phyloP scores from a whole-genome alignment of 2,797 vertebrate species.

The Paguma larvata region DNA sequence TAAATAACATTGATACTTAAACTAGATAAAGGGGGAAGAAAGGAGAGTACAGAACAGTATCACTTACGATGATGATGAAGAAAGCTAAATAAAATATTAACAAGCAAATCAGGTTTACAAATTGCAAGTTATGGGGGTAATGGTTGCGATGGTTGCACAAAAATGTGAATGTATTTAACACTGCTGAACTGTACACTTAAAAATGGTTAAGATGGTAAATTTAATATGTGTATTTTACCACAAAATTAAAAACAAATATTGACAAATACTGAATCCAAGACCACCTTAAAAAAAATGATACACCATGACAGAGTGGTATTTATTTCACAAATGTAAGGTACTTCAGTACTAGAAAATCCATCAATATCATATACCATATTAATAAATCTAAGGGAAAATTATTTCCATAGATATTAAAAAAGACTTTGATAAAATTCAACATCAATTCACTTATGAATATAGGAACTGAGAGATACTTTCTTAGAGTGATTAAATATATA shows the following conservation, averaged over 20 bases:
- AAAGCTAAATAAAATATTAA: not conserved
- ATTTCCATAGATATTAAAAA: not conserved
- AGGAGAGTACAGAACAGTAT: not conserved
- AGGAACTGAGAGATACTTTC: not conserved
- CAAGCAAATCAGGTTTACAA: not conserved
- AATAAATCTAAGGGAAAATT: not conserved
- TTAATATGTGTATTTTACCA: not conserved
- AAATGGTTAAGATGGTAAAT: not conserved
- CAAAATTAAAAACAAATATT: not conserved
- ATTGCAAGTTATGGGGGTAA: not conserved
- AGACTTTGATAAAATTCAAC: not conserved
- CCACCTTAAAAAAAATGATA: conserved; percentile 1
- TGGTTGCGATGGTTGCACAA: not conserved
- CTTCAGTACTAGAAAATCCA: not conserved
- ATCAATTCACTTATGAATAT: not conserved
- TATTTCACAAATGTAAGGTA: not conserved
- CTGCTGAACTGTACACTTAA: not conserved
- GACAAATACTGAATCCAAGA: not conserved
- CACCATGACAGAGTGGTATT: not conserved
- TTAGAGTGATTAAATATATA: not conserved
- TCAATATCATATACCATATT: not conserved
- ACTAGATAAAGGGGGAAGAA: not conserved
- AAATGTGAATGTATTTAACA: not conserved
- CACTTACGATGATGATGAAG: not conserved
- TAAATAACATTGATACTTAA: not conserved